Evolutionary conservation across 2,888 invertebrate species (phyloP).

Genomic region (Clusia tigrina): DNA sequence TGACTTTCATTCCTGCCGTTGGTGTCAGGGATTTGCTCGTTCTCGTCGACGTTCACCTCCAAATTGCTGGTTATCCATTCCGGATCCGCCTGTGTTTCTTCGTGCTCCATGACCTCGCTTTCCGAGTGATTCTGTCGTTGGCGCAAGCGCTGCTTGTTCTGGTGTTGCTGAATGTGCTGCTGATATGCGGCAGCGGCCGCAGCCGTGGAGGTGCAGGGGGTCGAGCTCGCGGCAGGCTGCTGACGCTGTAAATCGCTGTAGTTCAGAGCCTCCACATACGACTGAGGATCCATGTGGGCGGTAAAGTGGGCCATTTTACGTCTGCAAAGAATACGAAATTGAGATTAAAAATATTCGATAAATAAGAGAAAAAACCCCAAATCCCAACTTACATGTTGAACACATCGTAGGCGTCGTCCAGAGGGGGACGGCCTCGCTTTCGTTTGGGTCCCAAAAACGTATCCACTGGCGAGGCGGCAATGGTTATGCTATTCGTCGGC

Average conservation of each 20-base stretch:
- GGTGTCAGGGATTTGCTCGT: constrained; percentile 30
- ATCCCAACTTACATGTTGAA: constrained; percentile 59
- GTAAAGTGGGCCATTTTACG: constrained; percentile 55
- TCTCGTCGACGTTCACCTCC: constrained; percentile 33
- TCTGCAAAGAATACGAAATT: constrained; percentile 29
- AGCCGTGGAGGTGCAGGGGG: constrained; percentile 46
- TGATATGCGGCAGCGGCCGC: constrained; percentile 37
- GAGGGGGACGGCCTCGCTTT: constrained; percentile 74
- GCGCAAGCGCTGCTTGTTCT: constrained; percentile 50
- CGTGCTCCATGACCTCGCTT: constrained; percentile 26
- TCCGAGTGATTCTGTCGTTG: constrained; percentile 27
- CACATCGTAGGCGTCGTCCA: constrained; percentile 67
- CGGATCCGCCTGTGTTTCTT: constrained; percentile 37
- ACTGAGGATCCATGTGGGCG: constrained; percentile 48
- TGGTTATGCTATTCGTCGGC: constrained; percentile 37
- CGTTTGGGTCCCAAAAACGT: constrained; percentile 66
- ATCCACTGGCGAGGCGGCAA: constrained; percentile 43
- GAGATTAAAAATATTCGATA: background rate
- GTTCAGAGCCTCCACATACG: constrained; percentile 49
- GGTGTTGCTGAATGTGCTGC: constrained; percentile 40
- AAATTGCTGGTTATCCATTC: constrained; percentile 45
- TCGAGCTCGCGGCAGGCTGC: constrained; percentile 43
- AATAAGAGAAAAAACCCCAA: too few relatives aligned
- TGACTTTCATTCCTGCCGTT: constrained; percentile 27
- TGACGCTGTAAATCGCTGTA: constrained; percentile 42